Percentiles rank a stretch among this genome's conserved stretches.
Conservation (phyloP, 2,888 invertebrate genomes). For the Loripinus fragilis region DNA sequence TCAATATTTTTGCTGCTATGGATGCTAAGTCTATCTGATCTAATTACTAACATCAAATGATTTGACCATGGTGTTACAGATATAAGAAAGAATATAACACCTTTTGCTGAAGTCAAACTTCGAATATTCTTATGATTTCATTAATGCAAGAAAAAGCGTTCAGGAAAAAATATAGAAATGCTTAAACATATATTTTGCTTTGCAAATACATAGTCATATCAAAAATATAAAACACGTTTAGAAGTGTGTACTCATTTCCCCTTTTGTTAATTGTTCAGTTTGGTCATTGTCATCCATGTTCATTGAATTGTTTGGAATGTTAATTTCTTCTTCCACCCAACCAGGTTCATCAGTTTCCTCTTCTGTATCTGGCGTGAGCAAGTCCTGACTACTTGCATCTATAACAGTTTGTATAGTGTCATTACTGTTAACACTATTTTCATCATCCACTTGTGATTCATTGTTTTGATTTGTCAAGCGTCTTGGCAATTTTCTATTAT, state of each 20-base stretch:
- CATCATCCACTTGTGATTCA: neutral
- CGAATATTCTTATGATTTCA: no score
- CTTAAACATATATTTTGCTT: no score
- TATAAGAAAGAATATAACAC: no score
- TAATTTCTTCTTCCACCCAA: constrained; percentile 21
- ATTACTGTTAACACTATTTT: neutral
- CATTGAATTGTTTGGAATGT: neutral
- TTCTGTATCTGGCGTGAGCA: neutral
- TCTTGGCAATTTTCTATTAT: neutral
- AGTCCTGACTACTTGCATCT: neutral
- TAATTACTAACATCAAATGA: no score
- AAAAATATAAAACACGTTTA: no score
- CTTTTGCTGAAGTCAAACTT: no score
- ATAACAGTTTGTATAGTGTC: neutral
- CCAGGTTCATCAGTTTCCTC: constrained; percentile 6
- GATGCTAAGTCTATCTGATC: no score
- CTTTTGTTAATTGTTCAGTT: neutral
- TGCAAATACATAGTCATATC: no score
- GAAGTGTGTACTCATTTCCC: neutral
- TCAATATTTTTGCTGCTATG: no score
- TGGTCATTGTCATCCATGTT: neutral
- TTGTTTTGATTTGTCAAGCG: neutral
- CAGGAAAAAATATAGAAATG: no score
- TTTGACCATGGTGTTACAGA: no score
- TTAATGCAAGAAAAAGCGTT: no score